Percentiles rank a stretch among this genome's conserved stretches.
phyloP scores from a whole-genome alignment of 1,140 invertebrate species.

The Hylaeus volcanicus region DNA sequence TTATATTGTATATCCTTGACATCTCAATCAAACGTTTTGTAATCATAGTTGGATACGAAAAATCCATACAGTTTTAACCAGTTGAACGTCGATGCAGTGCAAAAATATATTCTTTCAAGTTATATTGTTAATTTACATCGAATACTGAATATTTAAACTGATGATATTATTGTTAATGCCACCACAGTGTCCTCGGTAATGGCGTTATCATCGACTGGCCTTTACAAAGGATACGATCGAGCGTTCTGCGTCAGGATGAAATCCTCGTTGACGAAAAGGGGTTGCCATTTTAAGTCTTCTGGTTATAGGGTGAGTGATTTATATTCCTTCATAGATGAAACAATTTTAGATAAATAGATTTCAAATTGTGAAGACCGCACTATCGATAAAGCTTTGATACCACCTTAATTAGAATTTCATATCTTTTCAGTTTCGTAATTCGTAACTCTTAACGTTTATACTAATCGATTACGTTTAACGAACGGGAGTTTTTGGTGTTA shows the following conservation, averaged over 20 bases:
- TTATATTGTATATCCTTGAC: too few relatives aligned
- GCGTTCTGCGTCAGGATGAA: conserved; percentile 99
- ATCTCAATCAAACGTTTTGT: too few relatives aligned
- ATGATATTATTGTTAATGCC: conserved; percentile 57
- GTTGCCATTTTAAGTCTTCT: conserved; percentile 98
- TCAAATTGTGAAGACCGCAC: too few relatives aligned
- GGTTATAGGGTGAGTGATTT: conserved; percentile 93
- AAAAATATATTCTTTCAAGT: neutral
- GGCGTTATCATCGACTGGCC: conserved; percentile 86
- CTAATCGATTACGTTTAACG: conserved; percentile 10
- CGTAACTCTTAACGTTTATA: neutral
- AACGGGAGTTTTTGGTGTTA: conserved; percentile 13
- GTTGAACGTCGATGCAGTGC: too few relatives aligned
- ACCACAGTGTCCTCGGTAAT: conserved; percentile 92
- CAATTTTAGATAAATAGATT: too few relatives aligned
- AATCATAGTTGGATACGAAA: neutral
- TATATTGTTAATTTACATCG: neutral
- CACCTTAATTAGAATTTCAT: neutral
- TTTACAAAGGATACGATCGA: conserved; percentile 92
- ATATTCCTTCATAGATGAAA: too few relatives aligned
- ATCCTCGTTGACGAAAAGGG: conserved; percentile 97
- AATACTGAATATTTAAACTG: neutral
- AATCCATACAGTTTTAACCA: too few relatives aligned
- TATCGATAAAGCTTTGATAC: too few relatives aligned
- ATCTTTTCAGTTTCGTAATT: neutral